These are phyloP conservation scores for Parambassis ranga DNA, from an alignment of 2,797 vertebrate genomes.

Conservation along the genomic window DNA sequence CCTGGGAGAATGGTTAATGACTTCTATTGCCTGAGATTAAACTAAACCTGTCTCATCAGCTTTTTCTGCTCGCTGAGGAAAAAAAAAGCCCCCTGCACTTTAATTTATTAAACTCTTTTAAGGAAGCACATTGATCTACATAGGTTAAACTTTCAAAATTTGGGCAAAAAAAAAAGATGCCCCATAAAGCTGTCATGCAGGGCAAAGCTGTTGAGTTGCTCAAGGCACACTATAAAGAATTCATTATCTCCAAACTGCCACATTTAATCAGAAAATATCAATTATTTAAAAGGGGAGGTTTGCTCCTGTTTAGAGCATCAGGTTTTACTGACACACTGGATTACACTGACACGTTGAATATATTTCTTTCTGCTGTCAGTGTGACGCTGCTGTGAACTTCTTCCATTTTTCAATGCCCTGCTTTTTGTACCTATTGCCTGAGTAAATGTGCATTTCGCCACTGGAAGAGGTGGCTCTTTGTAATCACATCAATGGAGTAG, in stretches of 20 bases:
- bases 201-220: slow-evolving; percentile 93
- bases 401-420: slow-evolving; percentile 45
- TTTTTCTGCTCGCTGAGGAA: slow-evolving; percentile 96
- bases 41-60: slow-evolving; percentile 99
- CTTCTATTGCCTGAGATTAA: slow-evolving; percentile 99
- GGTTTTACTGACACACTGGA: slow-evolving; percentile 75
- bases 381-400: slow-evolving; percentile 44
- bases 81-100: slow-evolving; percentile 98
- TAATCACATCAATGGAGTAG: slow-evolving; percentile 71
- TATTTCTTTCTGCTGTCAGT: slow-evolving; percentile 39
- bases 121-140: slow-evolving; percentile 99
- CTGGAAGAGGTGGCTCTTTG: slow-evolving; percentile 50
- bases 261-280: slow-evolving; percentile 96
- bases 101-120: slow-evolving; percentile 99
- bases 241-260: slow-evolving; percentile 91
- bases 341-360: slow-evolving; percentile 69
- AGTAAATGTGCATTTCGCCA: slow-evolving; percentile 45
- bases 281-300: slow-evolving; percentile 92
- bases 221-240: slow-evolving; percentile 91
- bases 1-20: slow-evolving; percentile 99
- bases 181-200: slow-evolving; percentile 92
- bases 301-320: slow-evolving; percentile 87
- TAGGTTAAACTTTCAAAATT: slow-evolving; percentile 99
- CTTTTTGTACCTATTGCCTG: slow-evolving; percentile 44
- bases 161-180: slow-evolving; percentile 91